phyloP scores from a whole-genome alignment of 2,888 invertebrate species.

The Autographa pulchrina region DNA sequence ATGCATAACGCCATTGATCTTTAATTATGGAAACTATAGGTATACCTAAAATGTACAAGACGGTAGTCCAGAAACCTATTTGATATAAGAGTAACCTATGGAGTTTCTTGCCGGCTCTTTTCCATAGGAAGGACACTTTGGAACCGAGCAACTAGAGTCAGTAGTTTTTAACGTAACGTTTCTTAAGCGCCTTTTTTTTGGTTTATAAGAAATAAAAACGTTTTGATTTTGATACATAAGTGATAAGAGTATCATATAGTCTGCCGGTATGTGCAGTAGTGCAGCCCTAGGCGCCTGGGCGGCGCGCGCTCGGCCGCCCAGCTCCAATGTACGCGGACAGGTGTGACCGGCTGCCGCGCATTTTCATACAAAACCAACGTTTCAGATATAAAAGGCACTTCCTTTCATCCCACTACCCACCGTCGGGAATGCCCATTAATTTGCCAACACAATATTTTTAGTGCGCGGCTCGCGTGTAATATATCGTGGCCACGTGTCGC shows the following conservation, averaged over 20 bases:
- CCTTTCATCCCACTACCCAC: constrained; percentile 89
- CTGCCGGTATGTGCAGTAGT: neutral
- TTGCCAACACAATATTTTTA: constrained; percentile 90
- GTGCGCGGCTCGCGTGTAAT: constrained; percentile 89
- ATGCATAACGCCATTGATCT: too few relatives aligned
- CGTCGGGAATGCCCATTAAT: constrained; percentile 89
- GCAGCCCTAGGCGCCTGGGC: constrained; percentile 67
- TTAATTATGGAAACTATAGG: too few relatives aligned
- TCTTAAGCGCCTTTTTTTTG: too few relatives aligned
- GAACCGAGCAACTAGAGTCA: too few relatives aligned
- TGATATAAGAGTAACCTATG: too few relatives aligned
- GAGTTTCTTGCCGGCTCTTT: too few relatives aligned
- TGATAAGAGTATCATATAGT: too few relatives aligned
- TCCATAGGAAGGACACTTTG: too few relatives aligned
- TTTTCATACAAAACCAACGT: constrained; percentile 89
- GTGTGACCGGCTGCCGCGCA: constrained; percentile 87
- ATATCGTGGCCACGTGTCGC: constrained; percentile 89
- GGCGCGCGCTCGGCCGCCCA: constrained; percentile 57
- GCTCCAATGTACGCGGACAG: constrained; percentile 83
- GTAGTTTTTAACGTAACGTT: too few relatives aligned
- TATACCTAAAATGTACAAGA: too few relatives aligned
- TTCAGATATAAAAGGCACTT: constrained; percentile 89
- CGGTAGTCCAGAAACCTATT: too few relatives aligned
- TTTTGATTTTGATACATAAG: neutral
- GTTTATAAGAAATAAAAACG: too few relatives aligned